Conservation (phyloP, 2,113 vertebrate species). For the Dicaeum eximium region DNA sequence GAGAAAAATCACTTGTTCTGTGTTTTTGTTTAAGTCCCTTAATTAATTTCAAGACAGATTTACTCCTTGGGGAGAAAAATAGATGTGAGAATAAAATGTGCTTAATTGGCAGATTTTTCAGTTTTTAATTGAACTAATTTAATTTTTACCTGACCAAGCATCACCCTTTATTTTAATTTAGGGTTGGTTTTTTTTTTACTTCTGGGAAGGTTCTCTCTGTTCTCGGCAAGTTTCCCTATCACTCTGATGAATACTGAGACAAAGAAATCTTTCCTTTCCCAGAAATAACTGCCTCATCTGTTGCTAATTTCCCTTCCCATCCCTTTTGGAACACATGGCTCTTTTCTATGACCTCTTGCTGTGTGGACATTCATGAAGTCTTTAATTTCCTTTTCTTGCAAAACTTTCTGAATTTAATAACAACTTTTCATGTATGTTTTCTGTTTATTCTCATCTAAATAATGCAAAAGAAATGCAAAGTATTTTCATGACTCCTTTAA, state of each 20-base stretch:
- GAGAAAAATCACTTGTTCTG: background rate
- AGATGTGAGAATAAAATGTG: background rate
- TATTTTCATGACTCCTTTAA: background rate
- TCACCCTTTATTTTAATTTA: background rate
- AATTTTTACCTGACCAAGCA: background rate
- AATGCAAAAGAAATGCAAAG: background rate
- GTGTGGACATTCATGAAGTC: background rate
- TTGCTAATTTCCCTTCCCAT: background rate
- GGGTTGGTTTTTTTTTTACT: background rate
- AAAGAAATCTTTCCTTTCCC: constrained; percentile 31
- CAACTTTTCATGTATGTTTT: background rate
- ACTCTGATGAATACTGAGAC: constrained; percentile 7
- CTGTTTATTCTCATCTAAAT: background rate
- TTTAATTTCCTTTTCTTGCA: background rate
- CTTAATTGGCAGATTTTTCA: background rate
- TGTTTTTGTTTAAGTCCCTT: background rate
- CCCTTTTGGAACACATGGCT: background rate
- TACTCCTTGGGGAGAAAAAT: background rate
- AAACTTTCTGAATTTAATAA: background rate
- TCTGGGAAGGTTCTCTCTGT: background rate
- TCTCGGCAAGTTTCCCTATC: background rate
- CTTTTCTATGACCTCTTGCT: background rate
- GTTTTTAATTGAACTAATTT: background rate
- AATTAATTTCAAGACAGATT: background rate
- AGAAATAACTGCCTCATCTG: constrained; percentile 8